Percentiles rank a stretch among this genome's conserved stretches.
These are phyloP conservation scores for Encarsia formosa DNA, from an alignment of 2,888 invertebrate genomes.

Conservation along the genomic window DNA sequence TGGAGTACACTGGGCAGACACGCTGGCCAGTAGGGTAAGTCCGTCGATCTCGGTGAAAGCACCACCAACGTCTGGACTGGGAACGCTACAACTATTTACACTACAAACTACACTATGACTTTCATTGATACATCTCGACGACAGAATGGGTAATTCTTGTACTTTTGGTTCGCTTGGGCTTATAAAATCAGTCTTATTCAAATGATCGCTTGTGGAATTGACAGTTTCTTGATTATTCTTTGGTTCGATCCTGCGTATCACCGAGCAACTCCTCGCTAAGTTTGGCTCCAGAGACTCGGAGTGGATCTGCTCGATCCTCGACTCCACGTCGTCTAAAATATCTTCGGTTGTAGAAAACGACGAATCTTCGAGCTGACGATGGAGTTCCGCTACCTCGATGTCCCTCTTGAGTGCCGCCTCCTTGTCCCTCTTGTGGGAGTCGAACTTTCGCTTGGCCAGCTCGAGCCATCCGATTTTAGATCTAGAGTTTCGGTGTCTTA, in stretches of 20 bases:
- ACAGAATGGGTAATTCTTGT: constrained; percentile 7
- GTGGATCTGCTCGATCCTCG: neutral
- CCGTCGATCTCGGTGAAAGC: constrained; percentile 45
- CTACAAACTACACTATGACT: neutral
- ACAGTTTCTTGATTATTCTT: neutral
- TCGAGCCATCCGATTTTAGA: constrained; percentile 40
- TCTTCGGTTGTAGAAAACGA: neutral
- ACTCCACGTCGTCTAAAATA: neutral
- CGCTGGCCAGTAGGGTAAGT: constrained; percentile 43
- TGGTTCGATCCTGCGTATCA: neutral
- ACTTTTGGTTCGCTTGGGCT: constrained; percentile 17
- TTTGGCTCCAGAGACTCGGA: neutral
- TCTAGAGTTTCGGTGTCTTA: constrained; percentile 35
- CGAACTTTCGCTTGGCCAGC: constrained; percentile 32
- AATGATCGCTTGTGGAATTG: constrained; percentile 12
- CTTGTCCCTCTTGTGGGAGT: constrained; percentile 16
- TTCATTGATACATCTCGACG: neutral
- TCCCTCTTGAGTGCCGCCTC: constrained; percentile 14
- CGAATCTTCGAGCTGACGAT: neutral
- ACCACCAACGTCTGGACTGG: too few species aligned
- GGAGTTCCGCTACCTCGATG: neutral
- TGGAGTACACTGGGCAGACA: constrained; percentile 42
- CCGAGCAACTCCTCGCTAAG: neutral
- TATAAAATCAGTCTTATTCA: constrained; percentile 21
- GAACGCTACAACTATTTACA: constrained; percentile 9